phyloP scores from a whole-genome alignment of 2,113 vertebrate genomes.

The Ailuropoda melanoleuca region DNA sequence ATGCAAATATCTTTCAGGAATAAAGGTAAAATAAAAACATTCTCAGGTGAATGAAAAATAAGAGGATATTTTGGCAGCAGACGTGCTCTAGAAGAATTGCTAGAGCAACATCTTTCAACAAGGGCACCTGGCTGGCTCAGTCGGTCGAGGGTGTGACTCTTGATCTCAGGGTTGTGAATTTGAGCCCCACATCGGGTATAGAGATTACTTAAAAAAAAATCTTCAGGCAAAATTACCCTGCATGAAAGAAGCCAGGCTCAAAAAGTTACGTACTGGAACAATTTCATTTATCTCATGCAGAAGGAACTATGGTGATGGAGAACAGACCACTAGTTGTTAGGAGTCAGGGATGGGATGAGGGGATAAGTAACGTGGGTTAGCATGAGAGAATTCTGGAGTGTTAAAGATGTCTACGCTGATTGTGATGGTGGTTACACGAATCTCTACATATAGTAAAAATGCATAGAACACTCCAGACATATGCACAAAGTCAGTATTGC shows the following conservation, averaged over 20 bases:
- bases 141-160: too few species aligned
- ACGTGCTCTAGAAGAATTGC: background rate
- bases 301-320: background rate
- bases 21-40: background rate
- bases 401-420: background rate
- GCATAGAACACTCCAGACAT: background rate
- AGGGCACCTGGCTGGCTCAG: too few species aligned
- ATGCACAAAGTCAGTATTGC: background rate
- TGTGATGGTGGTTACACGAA: background rate
- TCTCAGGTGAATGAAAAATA: background rate
- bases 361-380: background rate
- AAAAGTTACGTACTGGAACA: background rate
- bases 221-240: background rate
- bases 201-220: background rate
- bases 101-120: background rate
- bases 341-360: background rate
- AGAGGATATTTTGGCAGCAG: background rate
- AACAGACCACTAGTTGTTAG: background rate
- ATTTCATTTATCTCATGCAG: background rate
- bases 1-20: background rate
- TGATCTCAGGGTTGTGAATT: too few species aligned
- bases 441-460: background rate
- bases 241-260: background rate
- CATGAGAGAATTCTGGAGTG: background rate
- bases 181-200: too few species aligned